Evolutionary conservation across 2,888 invertebrate genomes (phyloP).

Genomic region (Eristalinus aeneus): DNA sequence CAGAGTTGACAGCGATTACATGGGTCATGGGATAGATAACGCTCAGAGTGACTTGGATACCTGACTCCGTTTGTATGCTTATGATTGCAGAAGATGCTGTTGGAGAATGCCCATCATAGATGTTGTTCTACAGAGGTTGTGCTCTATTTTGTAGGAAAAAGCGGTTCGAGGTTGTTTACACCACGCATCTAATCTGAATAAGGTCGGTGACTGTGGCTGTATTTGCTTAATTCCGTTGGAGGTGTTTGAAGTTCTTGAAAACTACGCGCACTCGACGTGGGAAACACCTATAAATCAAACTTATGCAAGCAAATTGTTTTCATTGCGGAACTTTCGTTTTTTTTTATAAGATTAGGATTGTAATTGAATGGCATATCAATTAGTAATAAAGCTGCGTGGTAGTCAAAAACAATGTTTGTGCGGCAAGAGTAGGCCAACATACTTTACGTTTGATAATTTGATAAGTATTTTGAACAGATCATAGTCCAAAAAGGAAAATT

Average conservation of each 20-base stretch:
- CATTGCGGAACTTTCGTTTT: no score
- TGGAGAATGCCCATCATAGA: background rate
- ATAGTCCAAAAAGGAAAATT: no score
- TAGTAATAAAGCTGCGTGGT: no score
- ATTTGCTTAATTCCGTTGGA: background rate
- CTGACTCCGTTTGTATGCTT: background rate
- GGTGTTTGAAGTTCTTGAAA: background rate
- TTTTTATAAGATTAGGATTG: no score
- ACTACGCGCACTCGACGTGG: background rate
- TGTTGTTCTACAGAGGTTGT: background rate
- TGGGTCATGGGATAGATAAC: background rate
- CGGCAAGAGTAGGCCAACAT: no score
- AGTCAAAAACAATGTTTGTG: no score
- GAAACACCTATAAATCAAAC: no score
- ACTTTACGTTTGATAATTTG: no score
- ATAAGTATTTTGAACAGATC: no score
- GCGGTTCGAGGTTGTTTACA: background rate
- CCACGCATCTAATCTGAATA: background rate
- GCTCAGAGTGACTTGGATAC: background rate
- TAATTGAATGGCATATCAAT: no score
- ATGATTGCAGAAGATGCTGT: background rate
- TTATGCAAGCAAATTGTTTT: no score
- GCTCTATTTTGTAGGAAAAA: background rate
- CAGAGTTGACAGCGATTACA: background rate
- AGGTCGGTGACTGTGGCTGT: background rate